Evolutionary conservation across 2,797 vertebrate genomes (phyloP), one percentile per base, ranked within the genome.

Genomic region (Halcyon badia): DNA sequence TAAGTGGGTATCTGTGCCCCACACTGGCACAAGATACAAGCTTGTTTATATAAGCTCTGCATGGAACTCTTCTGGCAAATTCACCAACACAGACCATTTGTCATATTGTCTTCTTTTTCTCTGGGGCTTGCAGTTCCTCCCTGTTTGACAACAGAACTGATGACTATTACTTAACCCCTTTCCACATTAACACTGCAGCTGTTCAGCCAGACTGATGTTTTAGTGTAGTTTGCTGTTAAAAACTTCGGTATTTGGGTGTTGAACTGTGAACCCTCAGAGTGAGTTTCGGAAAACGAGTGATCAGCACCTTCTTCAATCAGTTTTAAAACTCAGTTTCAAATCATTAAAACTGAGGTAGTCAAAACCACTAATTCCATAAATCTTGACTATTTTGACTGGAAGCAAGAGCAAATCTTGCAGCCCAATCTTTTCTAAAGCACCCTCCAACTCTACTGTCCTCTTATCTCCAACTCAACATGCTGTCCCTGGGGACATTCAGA

Each of bases 161-260:
- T 95, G 68, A 80, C 60, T 71, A 60, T 72, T 94, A 85, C 87
- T 95, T 92, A 93, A 89, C 52, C 57, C 78, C 71, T 71, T 90
- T 82, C 44, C 60, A 92, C 73, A 83, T 42, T 62, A 89, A 83
- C n/a, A 49, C 52, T 66, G 68, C 60, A 87, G 85, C 66, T 91
- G 44, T 84, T 94, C 70, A 90, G 52, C 28, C 86, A 81, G 54
- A 46, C 58, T 52, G 33, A 91, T 79, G 42, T 35, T 51, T 87
- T 71, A 42, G 15, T 51, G n/a, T 35, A 54, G 33, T 51, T 87
- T 54, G 30, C 13, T 42, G 16, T 62, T 87, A 68, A 68, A 24
- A 57, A 73, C 51, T 64, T 84, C 70, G 48, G 2, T 41, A 90
- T 68, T 49, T 6, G 3, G 37, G 26, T 41, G 13, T 41, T 58